Evolutionary conservation across 2,888 invertebrate species (phyloP).

Genomic region (Polylopha cassiicola): DNA sequence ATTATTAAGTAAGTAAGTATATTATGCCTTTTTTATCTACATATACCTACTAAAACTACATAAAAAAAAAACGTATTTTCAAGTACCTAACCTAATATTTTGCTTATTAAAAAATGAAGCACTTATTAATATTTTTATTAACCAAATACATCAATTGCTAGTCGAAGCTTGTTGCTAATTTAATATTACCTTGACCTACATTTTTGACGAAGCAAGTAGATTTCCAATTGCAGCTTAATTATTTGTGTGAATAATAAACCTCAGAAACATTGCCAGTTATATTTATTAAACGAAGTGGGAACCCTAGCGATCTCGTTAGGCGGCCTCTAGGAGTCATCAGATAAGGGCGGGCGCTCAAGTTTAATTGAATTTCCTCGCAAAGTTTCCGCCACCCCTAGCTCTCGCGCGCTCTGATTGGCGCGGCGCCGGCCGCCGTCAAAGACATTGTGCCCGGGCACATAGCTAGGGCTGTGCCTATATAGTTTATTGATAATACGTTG

Average conservation of each 20-base stretch:
- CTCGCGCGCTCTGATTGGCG: slow-evolving; percentile 61
- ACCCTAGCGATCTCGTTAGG: slow-evolving; percentile 66
- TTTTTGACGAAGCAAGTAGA: too few species aligned
- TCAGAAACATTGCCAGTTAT: background rate
- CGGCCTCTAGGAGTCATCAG: slow-evolving; percentile 68
- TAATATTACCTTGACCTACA: too few species aligned
- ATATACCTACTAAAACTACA: too few species aligned
- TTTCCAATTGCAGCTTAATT: too few species aligned
- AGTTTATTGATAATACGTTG: slow-evolving; percentile 17
- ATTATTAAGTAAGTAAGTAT: too few species aligned
- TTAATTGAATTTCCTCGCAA: slow-evolving; percentile 73
- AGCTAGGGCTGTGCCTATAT: slow-evolving; percentile 40
- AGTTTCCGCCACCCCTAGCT: slow-evolving; percentile 67
- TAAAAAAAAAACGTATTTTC: too few species aligned
- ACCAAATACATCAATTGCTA: too few species aligned
- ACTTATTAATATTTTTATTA: too few species aligned
- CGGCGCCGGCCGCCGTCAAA: slow-evolving; percentile 50
- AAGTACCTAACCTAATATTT: too few species aligned
- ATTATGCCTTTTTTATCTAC: too few species aligned
- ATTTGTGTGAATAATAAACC: background rate
- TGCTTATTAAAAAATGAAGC: too few species aligned
- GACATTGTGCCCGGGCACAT: slow-evolving; percentile 56
- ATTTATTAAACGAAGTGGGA: slow-evolving; percentile 26
- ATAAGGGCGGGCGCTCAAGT: slow-evolving; percentile 73
- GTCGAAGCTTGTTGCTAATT: too few species aligned